phyloP scores from a whole-genome alignment of 1,140 invertebrate genomes.

The Phocides pigmalion region DNA sequence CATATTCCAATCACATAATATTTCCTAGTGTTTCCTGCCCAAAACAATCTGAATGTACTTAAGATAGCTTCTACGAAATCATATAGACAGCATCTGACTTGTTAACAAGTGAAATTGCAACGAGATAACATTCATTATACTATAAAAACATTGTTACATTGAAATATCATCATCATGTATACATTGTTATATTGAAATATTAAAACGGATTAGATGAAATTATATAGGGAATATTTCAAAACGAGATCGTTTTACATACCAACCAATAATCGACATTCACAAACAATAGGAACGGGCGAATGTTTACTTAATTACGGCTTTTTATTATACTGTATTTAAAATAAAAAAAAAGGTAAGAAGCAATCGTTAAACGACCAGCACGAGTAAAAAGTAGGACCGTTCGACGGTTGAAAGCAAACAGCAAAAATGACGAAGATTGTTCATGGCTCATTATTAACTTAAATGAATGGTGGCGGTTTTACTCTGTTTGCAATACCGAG shows the following conservation, averaged over 20 bases:
- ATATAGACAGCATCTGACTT: too few relatives aligned
- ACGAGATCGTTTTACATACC: constrained; percentile 27
- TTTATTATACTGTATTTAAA: constrained; percentile 69
- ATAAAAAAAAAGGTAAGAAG: constrained; percentile 55
- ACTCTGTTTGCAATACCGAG: constrained; percentile 46
- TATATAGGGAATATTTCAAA: background rate
- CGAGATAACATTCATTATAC: too few relatives aligned
- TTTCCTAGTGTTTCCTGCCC: too few relatives aligned
- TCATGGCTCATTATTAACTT: constrained; percentile 73
- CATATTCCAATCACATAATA: too few relatives aligned
- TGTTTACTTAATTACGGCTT: constrained; percentile 72
- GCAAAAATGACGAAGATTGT: constrained; percentile 67
- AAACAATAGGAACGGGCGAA: constrained; percentile 69
- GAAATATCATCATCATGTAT: too few relatives aligned
- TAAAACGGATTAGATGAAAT: background rate
- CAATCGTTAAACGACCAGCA: constrained; percentile 67
- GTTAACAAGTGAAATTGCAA: too few relatives aligned
- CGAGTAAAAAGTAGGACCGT: constrained; percentile 62
- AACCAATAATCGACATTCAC: constrained; percentile 4
- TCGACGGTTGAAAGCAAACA: constrained; percentile 54
- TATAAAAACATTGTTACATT: too few relatives aligned
- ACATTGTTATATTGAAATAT: too few relatives aligned
- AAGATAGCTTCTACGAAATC: too few relatives aligned
- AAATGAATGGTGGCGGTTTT: constrained; percentile 60
- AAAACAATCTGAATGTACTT: too few relatives aligned